Percentiles rank a stretch among this genome's conserved stretches.
phyloP scores from a whole-genome alignment of 2,797 vertebrate species.

The Galaxias olidus region DNA sequence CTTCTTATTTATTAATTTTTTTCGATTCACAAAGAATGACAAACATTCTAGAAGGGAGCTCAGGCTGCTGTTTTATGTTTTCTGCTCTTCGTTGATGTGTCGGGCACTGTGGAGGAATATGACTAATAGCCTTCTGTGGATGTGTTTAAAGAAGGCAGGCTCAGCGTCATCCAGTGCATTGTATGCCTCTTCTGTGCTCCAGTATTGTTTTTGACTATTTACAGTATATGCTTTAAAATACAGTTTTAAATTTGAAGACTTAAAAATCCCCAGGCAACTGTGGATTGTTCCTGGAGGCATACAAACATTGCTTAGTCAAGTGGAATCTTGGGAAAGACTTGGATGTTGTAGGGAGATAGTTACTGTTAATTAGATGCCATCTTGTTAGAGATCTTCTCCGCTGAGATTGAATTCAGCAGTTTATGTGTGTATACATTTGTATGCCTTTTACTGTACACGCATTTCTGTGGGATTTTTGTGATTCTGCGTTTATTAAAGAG shows the following conservation, averaged over 20 bases:
- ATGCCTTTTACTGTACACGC: slow-evolving; percentile 2
- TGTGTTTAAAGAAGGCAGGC: slow-evolving; percentile 43
- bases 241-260: not conserved
- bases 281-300: slow-evolving; percentile 37
- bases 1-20: slow-evolving; percentile 9
- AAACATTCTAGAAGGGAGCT: slow-evolving; percentile 1
- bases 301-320: slow-evolving; percentile 38
- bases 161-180: slow-evolving; percentile 35
- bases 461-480: slow-evolving; percentile 4
- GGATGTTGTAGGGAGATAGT: slow-evolving; percentile 30
- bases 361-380: slow-evolving; percentile 30
- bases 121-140: slow-evolving; percentile 55
- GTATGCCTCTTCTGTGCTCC: slow-evolving; percentile 65
- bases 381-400: slow-evolving; percentile 7
- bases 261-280: slow-evolving; percentile 5
- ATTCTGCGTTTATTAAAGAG: not conserved
- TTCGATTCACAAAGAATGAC: not conserved
- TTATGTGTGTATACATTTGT: not conserved
- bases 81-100: slow-evolving; percentile 50
- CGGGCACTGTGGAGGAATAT: slow-evolving; percentile 63
- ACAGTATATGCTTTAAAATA: too few species aligned
- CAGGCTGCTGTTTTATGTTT: slow-evolving; percentile 35
- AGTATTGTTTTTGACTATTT: slow-evolving; percentile 43
- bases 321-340: slow-evolving; percentile 28
- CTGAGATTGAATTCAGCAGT: not conserved